A percentile compares a stretch with the other conserved stretches of the same genome.
These are phyloP conservation scores for Timema cristinae DNA, from an alignment of 2,888 invertebrate genomes.

Conservation along the genomic window DNA sequence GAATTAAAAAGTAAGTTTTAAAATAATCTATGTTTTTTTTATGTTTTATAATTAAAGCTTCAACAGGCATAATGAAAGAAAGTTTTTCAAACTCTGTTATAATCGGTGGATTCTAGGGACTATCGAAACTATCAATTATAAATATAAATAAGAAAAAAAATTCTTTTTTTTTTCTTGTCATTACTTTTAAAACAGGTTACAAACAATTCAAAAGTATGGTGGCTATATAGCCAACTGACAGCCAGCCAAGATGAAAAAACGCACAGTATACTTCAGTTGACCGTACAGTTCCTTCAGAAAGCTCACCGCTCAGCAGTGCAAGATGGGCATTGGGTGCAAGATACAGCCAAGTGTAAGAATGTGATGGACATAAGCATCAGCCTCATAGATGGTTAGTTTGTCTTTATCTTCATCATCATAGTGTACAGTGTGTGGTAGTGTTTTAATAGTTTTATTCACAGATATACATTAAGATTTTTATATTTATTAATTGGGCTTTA, in stretches of 20 bases:
- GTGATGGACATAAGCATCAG: conserved; percentile 58
- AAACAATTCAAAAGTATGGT: conserved; percentile 74
- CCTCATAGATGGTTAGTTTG: conserved; percentile 48
- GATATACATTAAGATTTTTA: too few relatives aligned
- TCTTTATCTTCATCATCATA: not conserved
- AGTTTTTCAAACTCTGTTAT: too few relatives aligned
- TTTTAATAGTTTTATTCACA: not conserved
- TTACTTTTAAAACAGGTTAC: conserved; percentile 40
- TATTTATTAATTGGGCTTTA: too few relatives aligned
- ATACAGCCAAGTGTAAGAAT: conserved; percentile 51
- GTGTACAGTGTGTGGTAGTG: not conserved
- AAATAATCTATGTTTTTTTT: too few relatives aligned
- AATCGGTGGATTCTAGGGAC: too few relatives aligned
- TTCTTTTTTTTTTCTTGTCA: too few relatives aligned
- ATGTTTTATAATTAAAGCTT: too few relatives aligned
- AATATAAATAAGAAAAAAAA: too few relatives aligned
- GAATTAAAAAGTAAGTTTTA: too few relatives aligned
- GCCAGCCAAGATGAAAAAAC: conserved; percentile 42
- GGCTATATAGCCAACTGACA: conserved; percentile 70
- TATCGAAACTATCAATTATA: too few relatives aligned
- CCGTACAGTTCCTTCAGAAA: conserved; percentile 68
- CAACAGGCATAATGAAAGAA: too few relatives aligned
- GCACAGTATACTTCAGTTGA: conserved; percentile 48
- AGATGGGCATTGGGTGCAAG: conserved; percentile 55
- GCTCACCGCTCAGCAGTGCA: conserved; percentile 67